These are phyloP conservation scores for Peromyscus californicus DNA, from an alignment of 2,113 vertebrate genomes.

Conservation along the genomic window DNA sequence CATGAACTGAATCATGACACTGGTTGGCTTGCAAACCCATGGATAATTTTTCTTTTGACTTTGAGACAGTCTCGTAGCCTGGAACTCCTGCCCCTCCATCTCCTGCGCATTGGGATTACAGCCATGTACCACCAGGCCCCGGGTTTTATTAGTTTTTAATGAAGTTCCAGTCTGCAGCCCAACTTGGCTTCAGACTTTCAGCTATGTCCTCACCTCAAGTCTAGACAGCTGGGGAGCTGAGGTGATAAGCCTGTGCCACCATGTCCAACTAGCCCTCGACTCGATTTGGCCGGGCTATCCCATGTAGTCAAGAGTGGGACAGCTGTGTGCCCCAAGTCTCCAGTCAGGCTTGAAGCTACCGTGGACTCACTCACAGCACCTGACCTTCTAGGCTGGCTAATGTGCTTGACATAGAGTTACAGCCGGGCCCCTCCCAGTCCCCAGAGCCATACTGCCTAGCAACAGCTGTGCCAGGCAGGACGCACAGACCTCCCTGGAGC, in stretches of 20 bases:
- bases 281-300: too few relatives aligned
- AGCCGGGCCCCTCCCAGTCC: slow-evolving; percentile 56
- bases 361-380: background rate
- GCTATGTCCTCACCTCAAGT: background rate
- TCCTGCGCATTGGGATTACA: background rate
- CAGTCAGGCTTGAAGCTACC: background rate
- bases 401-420: background rate
- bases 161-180: background rate
- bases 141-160: background rate
- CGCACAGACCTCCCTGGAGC: background rate
- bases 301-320: background rate
- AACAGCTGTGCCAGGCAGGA: slow-evolving; percentile 55
- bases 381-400: background rate
- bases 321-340: too few relatives aligned
- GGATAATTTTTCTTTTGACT: background rate
- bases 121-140: background rate
- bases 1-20: background rate
- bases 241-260: background rate
- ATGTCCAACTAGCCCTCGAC: background rate
- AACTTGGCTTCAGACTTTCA: background rate
- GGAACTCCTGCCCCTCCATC: background rate
- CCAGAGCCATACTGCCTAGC: slow-evolving; percentile 61
- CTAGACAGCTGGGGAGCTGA: too few relatives aligned
- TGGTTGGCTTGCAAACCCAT: background rate
- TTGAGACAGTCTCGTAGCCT: background rate